Conservation (phyloP, 2,888 invertebrate species). For the Ephialtes manifestator region DNA sequence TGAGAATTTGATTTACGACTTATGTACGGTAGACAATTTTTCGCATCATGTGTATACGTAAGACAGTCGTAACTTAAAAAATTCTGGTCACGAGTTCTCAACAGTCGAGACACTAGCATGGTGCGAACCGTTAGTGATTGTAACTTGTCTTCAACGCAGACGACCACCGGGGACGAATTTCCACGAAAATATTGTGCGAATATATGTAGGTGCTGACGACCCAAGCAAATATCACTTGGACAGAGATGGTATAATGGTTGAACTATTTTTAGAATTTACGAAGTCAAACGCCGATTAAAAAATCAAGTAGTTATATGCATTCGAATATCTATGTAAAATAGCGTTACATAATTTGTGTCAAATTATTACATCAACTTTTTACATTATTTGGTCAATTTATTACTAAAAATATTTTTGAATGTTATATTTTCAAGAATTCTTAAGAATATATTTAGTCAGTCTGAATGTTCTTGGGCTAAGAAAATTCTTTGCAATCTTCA, state of each 20-base stretch:
- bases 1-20: conserved; percentile 42
- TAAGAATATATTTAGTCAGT: too few species aligned
- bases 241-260: neutral
- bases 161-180: conserved; percentile 7
- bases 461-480: too few species aligned
- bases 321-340: neutral
- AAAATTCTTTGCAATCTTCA: too few species aligned
- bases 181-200: conserved; percentile 7
- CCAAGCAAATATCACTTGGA: neutral
- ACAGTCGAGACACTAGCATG: neutral
- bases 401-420: too few species aligned
- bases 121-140: neutral
- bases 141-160: neutral
- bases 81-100: conserved; percentile 1
- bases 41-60: neutral
- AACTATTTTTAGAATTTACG: neutral
- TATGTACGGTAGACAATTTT: conserved; percentile 14
- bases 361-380: neutral
- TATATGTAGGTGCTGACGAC: neutral
- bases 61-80: neutral
- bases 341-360: neutral
- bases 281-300: neutral
- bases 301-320: neutral
- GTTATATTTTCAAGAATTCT: too few species aligned
- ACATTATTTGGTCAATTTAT: too few species aligned